phyloP scores from a whole-genome alignment of 2,888 invertebrate genomes.

The Cephus pulcher region DNA sequence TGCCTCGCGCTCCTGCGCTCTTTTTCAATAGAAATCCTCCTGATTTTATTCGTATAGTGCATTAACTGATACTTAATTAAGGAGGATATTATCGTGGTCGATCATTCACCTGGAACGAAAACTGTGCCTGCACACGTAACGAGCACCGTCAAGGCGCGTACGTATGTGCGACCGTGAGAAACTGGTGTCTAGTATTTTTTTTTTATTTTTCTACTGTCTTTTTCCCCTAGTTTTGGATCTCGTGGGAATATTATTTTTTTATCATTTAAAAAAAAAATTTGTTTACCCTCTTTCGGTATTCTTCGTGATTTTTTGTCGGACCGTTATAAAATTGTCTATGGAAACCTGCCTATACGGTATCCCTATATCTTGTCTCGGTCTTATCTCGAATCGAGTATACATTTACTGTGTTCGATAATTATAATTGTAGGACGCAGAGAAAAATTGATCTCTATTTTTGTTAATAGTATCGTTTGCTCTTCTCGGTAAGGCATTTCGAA shows the following conservation, averaged over 20 bases:
- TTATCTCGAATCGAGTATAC: not conserved
- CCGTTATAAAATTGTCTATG: too few species aligned
- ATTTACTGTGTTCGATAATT: not conserved
- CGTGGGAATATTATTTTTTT: not conserved
- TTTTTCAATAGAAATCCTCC: too few species aligned
- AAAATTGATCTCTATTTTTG: not conserved
- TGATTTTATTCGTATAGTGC: too few species aligned
- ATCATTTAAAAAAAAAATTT: too few species aligned
- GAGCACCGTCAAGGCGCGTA: not conserved
- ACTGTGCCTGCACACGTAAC: not conserved
- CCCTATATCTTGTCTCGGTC: not conserved
- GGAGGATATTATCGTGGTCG: not conserved
- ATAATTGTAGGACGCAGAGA: not conserved
- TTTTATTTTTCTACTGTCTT: not conserved
- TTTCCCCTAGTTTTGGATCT: not conserved
- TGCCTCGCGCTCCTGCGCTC: too few species aligned
- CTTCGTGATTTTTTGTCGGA: too few species aligned
- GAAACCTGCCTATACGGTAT: too few species aligned
- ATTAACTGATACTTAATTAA: not conserved
- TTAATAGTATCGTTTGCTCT: not conserved
- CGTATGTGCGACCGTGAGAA: not conserved
- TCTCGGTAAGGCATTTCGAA: too few species aligned
- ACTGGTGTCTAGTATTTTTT: not conserved
- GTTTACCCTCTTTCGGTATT: too few species aligned
- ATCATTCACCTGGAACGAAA: not conserved